Evolutionary conservation across 1,140 invertebrate species (phyloP), one percentile per base, ranked within the genome.

Genomic region (Radopholus similis): DNA sequence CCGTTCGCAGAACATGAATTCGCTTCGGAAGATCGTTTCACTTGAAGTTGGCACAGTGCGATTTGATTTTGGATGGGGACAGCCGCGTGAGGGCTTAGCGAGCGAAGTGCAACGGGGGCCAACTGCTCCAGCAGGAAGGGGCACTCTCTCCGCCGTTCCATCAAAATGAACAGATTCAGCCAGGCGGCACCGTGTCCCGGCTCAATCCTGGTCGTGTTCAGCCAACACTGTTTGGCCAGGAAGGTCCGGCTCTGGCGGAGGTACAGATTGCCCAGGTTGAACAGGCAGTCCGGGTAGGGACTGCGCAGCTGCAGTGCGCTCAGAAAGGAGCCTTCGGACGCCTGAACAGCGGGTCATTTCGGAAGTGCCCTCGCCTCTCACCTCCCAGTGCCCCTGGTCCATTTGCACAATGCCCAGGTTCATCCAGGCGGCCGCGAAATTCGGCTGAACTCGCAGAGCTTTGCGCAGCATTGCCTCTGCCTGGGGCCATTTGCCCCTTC

Each of bases 351-450:
- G 63, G 40, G 4, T 64, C 37, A 54, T 5, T 4, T 64, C 18
- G 21, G n/a, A 13, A 4, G 5, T 18, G 53, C 21, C 11, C 11
- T 5, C 13, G 2, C 23, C 11, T 35, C n/a, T 89, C 78, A 90
- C 88, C 18, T 87, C 77, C 66, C 87, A 88, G 73, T 89, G 88
- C 67, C 89, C 88, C 44, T 89, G 84, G 15, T 87, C 87, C 2
- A 91, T 88, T 67, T 93, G 86, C 49, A 95, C 89, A 74, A 95
- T 95, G 13, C 93, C 93, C 23, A 96, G 85, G 85, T 97, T 97
- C 93, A 96, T 97, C 93, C 93, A 97, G 2, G 92, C 93, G 15
- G 91, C 90, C 5, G 93, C 89, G 87, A 96, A 97, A 77, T 91
- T 89, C 56, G 88, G 85, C 73, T 42, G n/a, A 1, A 90, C 83